phyloP scores from a whole-genome alignment of 2,888 invertebrate species.

The Neuroscelio doddi region DNA sequence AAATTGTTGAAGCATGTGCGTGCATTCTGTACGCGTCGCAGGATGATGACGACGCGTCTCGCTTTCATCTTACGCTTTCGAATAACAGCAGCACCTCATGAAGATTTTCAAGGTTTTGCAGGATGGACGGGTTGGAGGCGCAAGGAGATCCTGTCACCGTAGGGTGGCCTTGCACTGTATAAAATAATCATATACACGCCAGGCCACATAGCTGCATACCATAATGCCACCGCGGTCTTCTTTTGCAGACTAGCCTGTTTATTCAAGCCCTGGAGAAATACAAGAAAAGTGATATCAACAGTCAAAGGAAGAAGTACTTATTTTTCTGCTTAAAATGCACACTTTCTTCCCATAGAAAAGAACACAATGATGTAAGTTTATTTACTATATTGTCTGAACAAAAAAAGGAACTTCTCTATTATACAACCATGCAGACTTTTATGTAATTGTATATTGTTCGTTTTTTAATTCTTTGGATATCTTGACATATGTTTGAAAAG shows the following conservation, averaged over 20 bases:
- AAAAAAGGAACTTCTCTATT: no score
- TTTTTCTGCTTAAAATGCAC: no score
- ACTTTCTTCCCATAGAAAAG: no score
- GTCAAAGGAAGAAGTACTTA: constrained; percentile 16
- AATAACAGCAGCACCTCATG: constrained; percentile 43
- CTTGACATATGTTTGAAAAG: no score
- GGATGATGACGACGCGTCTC: constrained; percentile 44
- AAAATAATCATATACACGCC: constrained; percentile 66
- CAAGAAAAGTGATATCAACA: no score
- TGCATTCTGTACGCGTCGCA: constrained; percentile 36
- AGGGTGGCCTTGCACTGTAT: constrained; percentile 65
- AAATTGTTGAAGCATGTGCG: constrained; percentile 9
- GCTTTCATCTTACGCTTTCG: constrained; percentile 41
- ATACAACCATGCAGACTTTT: no score
- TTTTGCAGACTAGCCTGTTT: constrained; percentile 41
- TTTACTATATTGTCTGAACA: no score
- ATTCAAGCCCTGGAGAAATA: constrained; percentile 20
- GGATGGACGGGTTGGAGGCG: constrained; percentile 49
- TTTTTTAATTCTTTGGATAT: no score
- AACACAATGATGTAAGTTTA: no score
- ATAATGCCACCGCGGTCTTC: constrained; percentile 46
- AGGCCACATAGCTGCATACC: constrained; percentile 67
- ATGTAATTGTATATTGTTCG: no score
- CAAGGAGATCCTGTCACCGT: constrained; percentile 61
- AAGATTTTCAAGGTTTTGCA: constrained; percentile 41